These are phyloP conservation scores for Keiferia lycopersicella DNA, from an alignment of 2,888 invertebrate species.

Conservation along the genomic window DNA sequence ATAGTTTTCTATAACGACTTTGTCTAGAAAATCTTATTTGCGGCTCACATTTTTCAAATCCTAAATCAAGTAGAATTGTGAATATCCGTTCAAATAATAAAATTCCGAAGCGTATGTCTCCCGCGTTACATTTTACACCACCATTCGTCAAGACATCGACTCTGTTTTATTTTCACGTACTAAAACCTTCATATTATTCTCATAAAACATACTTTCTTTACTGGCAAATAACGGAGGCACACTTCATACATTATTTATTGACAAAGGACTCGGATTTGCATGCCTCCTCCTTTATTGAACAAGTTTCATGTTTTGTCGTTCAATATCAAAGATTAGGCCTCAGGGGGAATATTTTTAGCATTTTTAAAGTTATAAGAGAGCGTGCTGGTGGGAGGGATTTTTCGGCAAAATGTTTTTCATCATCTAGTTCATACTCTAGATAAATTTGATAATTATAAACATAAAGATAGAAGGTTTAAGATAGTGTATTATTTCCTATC, in stretches of 20 bases:
- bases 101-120: slow-evolving; percentile 2
- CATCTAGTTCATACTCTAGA: too few relatives aligned
- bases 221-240: slow-evolving; percentile 31
- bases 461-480: too few relatives aligned
- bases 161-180: slow-evolving; percentile 26
- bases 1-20: not conserved
- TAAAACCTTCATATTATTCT: slow-evolving; percentile 15
- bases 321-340: slow-evolving; percentile 63
- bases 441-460: too few relatives aligned
- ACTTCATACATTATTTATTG: slow-evolving; percentile 68
- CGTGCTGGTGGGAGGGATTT: not conserved
- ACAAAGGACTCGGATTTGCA: slow-evolving; percentile 62
- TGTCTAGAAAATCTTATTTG: not conserved
- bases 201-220: slow-evolving; percentile 19
- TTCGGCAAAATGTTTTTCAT: not conserved
- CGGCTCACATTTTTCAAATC: not conserved
- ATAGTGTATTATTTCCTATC: too few relatives aligned
- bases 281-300: slow-evolving; percentile 64
- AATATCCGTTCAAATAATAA: slow-evolving; percentile 1
- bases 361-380: slow-evolving; percentile 28
- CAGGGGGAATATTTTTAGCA: slow-evolving; percentile 47
- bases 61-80: not conserved
- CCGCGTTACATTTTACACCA: slow-evolving; percentile 9
- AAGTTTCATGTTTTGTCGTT: slow-evolving; percentile 69
- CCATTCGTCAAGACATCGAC: slow-evolving; percentile 17